Evolutionary conservation across 2,888 invertebrate species (phyloP).

Genomic region (Coelopa pilipes): DNA sequence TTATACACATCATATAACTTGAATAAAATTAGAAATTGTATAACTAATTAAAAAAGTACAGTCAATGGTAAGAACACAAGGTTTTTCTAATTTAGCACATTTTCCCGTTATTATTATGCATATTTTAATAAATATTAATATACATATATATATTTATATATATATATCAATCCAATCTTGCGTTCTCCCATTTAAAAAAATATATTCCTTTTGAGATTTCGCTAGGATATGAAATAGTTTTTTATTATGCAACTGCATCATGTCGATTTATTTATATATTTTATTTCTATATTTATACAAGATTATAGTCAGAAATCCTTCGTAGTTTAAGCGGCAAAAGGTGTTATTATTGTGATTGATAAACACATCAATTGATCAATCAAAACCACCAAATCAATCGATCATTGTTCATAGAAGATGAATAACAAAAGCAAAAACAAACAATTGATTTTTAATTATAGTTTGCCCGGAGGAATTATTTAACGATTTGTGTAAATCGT

Average conservation of each 20-base stretch:
- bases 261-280: constrained; percentile 7
- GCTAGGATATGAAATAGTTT: too few relatives aligned
- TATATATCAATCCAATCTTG: too few relatives aligned
- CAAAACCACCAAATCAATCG: neutral
- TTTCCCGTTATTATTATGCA: too few relatives aligned
- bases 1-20: neutral
- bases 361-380: neutral
- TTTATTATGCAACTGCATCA: neutral
- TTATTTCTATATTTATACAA: neutral
- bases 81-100: too few relatives aligned
- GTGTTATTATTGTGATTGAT: neutral
- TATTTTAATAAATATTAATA: too few relatives aligned
- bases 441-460: constrained; percentile 43
- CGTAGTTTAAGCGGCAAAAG: neutral
- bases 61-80: constrained; percentile 9
- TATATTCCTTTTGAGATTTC: too few relatives aligned
- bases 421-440: constrained; percentile 19
- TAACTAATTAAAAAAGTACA: neutral
- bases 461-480: constrained; percentile 94
- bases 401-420: constrained; percentile 11
- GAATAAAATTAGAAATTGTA: neutral
- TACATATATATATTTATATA: too few relatives aligned
- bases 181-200: too few relatives aligned
- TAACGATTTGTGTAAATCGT: constrained; percentile 96
- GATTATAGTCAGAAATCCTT: neutral